A percentile compares a stretch with the other conserved stretches of the same genome.
These are phyloP conservation scores for Morone chrysops DNA, from an alignment of 2,113 vertebrate species.

Conservation along the genomic window DNA sequence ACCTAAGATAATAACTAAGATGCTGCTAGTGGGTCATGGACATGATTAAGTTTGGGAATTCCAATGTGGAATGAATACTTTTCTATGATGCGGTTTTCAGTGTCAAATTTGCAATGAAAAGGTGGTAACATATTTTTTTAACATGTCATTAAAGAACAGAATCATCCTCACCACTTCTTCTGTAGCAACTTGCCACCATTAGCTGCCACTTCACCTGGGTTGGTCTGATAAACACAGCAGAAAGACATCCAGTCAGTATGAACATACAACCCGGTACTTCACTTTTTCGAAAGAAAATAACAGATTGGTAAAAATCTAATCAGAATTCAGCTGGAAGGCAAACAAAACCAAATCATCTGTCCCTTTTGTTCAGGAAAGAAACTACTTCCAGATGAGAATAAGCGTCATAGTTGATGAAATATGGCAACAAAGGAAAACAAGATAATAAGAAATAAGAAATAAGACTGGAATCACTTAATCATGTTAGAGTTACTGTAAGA, in stretches of 20 bases:
- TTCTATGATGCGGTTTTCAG: not conserved
- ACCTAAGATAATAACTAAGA: not conserved
- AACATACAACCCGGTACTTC: not conserved
- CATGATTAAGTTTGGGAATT: not conserved
- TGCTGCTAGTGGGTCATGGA: not conserved
- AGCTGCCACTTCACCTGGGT: slow-evolving; percentile 94
- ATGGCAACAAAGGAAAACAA: too few species aligned
- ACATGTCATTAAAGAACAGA: not conserved
- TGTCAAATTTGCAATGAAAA: not conserved
- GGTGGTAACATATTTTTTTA: not conserved
- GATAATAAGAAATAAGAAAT: slow-evolving; percentile 1
- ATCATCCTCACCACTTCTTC: slow-evolving; percentile 89
- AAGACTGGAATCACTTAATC: not conserved
- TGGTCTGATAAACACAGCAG: slow-evolving; percentile 82
- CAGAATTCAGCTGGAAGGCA: not conserved
- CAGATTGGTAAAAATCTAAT: not conserved
- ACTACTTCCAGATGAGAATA: slow-evolving; percentile 19
- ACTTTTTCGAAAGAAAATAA: not conserved
- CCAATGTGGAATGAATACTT: too few species aligned
- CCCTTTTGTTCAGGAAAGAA: not conserved
- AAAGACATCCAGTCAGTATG: slow-evolving; percentile 21
- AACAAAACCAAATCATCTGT: slow-evolving; percentile 1
- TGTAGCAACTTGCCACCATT: slow-evolving; percentile 96
- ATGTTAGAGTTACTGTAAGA: not conserved
- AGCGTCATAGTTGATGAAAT: not conserved